Percentiles rank a stretch among this genome's conserved stretches.
Evolutionary conservation across 2,888 invertebrate species (phyloP).

Genomic region (Lasius fuliginosus): DNA sequence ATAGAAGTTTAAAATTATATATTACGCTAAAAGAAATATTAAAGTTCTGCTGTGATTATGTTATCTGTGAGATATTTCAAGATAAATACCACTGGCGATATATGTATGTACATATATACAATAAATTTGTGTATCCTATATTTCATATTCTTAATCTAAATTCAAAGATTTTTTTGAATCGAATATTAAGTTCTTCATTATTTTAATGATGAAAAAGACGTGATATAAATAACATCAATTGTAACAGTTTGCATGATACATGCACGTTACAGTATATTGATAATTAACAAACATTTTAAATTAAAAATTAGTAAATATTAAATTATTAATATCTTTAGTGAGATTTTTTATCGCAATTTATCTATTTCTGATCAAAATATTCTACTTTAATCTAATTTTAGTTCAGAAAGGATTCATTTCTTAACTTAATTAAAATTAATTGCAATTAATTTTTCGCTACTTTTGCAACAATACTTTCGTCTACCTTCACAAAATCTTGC

Average conservation of each 20-base stretch:
- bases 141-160: neutral
- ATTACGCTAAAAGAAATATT: neutral
- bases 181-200: neutral
- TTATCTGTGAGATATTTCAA: neutral
- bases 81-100: neutral
- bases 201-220: neutral
- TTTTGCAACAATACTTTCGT: neutral
- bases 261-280: neutral
- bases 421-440: neutral
- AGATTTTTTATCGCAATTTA: neutral
- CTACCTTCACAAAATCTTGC: conserved; percentile 11
- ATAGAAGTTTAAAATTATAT: neutral
- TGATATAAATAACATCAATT: neutral
- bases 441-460: conserved; percentile 1
- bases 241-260: neutral
- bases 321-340: neutral
- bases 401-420: neutral
- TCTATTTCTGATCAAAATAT: neutral
- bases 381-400: neutral
- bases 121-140: neutral
- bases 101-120: too few relatives aligned
- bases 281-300: neutral
- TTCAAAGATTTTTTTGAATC: neutral
- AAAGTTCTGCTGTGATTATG: neutral
- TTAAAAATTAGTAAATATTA: neutral